Evolutionary conservation across 2,888 invertebrate genomes (phyloP).

Genomic region (Heliconius ethilla): DNA sequence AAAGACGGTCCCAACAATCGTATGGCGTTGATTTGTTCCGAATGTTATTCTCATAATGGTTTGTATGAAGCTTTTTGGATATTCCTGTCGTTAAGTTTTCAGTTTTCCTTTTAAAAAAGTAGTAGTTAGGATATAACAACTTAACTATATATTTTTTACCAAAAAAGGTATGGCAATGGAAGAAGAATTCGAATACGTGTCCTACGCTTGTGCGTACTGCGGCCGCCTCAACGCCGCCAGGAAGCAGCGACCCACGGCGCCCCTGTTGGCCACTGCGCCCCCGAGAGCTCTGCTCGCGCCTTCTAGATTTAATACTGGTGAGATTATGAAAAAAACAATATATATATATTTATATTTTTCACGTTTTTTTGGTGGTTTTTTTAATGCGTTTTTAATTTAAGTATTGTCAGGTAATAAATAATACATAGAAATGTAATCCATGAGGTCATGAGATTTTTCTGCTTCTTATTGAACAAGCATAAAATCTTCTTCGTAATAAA

Average conservation of each 20-base stretch:
- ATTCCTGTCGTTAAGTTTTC: constrained; percentile 51
- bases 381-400: too few species aligned
- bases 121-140: not conserved
- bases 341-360: too few species aligned
- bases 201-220: constrained; percentile 96
- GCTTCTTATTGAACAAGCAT: too few species aligned
- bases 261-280: constrained; percentile 67
- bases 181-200: constrained; percentile 87
- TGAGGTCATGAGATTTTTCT: too few species aligned
- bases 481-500: too few species aligned
- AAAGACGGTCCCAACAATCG: too few species aligned
- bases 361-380: too few species aligned
- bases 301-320: not conserved
- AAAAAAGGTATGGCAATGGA: constrained; percentile 84
- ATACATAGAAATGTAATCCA: too few species aligned
- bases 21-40: constrained; percentile 96
- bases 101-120: not conserved
- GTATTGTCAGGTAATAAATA: too few species aligned
- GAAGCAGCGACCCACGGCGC: constrained; percentile 91
- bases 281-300: constrained; percentile 40
- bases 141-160: not conserved
- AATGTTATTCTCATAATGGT: constrained; percentile 97
- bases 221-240: constrained; percentile 92
- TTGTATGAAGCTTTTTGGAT: constrained; percentile 48
- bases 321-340: too few species aligned